Base-by-base conservation (phyloP, 37 sponge, comb jelly and placozoan species). In the Hexactinellida sp. region DNA sequence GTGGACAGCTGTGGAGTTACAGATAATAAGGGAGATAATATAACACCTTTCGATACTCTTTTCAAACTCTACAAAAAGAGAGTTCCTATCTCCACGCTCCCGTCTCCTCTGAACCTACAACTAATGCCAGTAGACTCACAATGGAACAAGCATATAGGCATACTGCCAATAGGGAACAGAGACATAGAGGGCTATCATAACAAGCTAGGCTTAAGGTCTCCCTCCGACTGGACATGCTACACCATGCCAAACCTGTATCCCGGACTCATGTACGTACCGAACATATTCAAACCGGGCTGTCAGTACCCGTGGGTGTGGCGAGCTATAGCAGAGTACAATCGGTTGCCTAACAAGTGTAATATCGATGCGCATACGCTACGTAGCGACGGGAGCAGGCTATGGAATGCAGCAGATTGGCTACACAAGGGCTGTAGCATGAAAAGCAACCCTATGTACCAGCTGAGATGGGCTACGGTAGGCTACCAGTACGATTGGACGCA, bases 401-500 rank as follows among this genome's bases (percentile, higher is more conserved):
- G 86, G 39, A 41, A 85, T 41, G 23, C 54, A 38, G 19, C 34
- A 84, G 76, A 82, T 7, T 38, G 55, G 87, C 3, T 5, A 63
- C 21, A 25, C 13, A 63, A 63, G 34, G n/a, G n/a, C n/a, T n/a
- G n/a, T n/a, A n/a, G n/a, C n/a, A 36, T 39, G 54, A 85, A 85
- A 5, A 82, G 84, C 1, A 87, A 84, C 36, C 55, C 41, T 0
- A 32, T 95, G 28, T 87, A 90, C 39, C 88, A 90, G 30, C 88
- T 96, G 36, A 88, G 92, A 0, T 96, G 97, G 97, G 91, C 91
- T 36, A 96, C 97, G 24, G 84, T 94, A 37, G 97, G 97, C 1
- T 96, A 96, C 76, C 97, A 94, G 38, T 94, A 96, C 54, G 91
- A 96, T 89, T 96, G 97, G 97, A 86, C 37, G 84, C 87, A 88